Conservation (phyloP, 2,888 invertebrate genomes). For the Tetanocera ferruginea region DNA sequence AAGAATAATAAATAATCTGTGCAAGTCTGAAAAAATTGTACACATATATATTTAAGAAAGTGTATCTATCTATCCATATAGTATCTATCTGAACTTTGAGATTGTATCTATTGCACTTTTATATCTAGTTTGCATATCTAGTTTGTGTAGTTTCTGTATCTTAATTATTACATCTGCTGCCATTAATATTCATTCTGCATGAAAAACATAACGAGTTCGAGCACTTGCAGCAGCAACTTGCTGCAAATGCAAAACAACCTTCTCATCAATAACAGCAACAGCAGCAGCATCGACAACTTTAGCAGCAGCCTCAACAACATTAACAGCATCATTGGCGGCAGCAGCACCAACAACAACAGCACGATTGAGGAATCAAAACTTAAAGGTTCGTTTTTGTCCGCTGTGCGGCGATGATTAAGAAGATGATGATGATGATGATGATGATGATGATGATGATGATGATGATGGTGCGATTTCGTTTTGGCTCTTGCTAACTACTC, state of each 20-base stretch:
- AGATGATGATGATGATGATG: too few species aligned
- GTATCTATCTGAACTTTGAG: neutral
- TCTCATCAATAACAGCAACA: constrained; percentile 29
- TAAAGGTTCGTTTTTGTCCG: constrained; percentile 59
- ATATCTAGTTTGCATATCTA: neutral
- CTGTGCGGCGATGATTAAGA: too few species aligned
- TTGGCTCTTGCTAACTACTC: constrained; percentile 10
- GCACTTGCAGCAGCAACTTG: constrained; percentile 66
- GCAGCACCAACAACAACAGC: constrained; percentile 53
- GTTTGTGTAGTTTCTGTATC: neutral
- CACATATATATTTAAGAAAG: too few species aligned
- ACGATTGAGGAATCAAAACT: constrained; percentile 60
- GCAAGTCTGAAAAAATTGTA: too few species aligned
- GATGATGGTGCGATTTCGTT: constrained; percentile 9
- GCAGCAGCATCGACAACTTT: neutral
- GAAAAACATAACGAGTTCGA: constrained; percentile 66
- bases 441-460: too few species aligned
- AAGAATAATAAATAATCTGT: neutral
- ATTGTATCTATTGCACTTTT: neutral
- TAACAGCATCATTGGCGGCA: constrained; percentile 44
- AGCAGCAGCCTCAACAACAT: constrained; percentile 63
- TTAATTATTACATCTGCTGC: constrained; percentile 1
- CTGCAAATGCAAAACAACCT: constrained; percentile 67
- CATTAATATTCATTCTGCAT: constrained; percentile 58
- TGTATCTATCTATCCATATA: too few species aligned